Conservation (phyloP, 2,113 vertebrate species). For the Phaethornis superciliosus region DNA sequence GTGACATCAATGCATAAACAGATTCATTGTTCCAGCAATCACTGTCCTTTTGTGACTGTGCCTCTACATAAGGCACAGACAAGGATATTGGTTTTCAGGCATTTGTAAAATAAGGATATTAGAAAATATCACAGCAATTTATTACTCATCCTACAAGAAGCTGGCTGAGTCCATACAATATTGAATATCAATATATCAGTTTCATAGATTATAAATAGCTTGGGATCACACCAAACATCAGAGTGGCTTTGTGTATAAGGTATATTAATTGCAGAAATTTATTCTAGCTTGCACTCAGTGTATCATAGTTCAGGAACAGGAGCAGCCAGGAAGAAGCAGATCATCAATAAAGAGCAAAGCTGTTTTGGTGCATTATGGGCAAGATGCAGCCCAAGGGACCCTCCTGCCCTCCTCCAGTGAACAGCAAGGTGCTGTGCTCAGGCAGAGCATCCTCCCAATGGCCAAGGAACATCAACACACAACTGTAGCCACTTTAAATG, state of each 20-base stretch:
- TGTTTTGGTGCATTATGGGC: neutral
- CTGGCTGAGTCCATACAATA: neutral
- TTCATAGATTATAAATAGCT: constrained; percentile 18
- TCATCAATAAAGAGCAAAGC: neutral
- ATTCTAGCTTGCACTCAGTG: neutral
- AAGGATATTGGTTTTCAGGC: neutral
- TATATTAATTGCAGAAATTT: neutral
- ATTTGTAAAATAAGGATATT: neutral
- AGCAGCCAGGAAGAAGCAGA: neutral
- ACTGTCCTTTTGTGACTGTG: neutral
- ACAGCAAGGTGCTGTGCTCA: neutral
- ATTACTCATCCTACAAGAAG: neutral
- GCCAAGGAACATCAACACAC: neutral
- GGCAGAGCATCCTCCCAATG: neutral
- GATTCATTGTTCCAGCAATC: neutral
- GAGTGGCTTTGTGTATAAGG: neutral
- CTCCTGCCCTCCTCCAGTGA: rapidly evolving
- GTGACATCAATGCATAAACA: neutral
- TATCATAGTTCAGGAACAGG: neutral
- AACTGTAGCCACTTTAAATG: neutral
- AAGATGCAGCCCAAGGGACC: neutral
- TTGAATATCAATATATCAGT: neutral
- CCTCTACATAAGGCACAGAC: neutral
- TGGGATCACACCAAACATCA: neutral
- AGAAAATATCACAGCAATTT: neutral